Conservation (phyloP, 2,797 vertebrate species). For the Sebastes wilsoni region DNA sequence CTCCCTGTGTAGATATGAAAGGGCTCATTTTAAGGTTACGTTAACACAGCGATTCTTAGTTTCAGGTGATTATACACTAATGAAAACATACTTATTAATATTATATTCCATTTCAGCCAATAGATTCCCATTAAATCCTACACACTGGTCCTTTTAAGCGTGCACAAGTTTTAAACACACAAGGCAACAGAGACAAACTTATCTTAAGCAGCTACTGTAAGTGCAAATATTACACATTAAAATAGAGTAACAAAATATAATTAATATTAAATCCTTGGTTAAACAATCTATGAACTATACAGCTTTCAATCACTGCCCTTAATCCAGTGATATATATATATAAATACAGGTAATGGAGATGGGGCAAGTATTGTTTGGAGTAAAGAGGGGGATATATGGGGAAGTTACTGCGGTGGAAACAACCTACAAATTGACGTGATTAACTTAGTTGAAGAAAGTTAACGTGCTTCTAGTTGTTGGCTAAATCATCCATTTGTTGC, state of each 20-base stretch:
- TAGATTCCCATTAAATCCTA: not conserved
- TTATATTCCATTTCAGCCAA: not conserved
- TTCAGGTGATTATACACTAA: not conserved
- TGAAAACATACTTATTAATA: too few relatives aligned
- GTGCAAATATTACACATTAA: not conserved
- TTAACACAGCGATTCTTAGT: not conserved
- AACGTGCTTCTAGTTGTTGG: not conserved
- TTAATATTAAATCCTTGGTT: not conserved
- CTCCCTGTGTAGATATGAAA: not conserved
- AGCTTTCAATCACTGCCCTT: not conserved
- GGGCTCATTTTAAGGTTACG: not conserved
- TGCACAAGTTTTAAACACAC: not conserved
- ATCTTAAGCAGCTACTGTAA: not conserved
- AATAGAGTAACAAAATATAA: not conserved
- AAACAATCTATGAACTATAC: not conserved
- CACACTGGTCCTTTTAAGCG: not conserved
- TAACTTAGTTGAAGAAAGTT: not conserved
- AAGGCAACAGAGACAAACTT: not conserved
- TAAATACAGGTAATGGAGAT: not conserved
- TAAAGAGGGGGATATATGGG: not conserved
- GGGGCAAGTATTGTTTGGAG: not conserved
- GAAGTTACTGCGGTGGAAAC: not conserved
- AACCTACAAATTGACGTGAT: not conserved
- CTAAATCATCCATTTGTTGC: not conserved
- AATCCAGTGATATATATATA: not conserved